Percentiles rank a stretch among this genome's conserved stretches.
phyloP scores from a whole-genome alignment of 37 sponge, comb jelly and placozoan species.

The Ianthella basta region DNA sequence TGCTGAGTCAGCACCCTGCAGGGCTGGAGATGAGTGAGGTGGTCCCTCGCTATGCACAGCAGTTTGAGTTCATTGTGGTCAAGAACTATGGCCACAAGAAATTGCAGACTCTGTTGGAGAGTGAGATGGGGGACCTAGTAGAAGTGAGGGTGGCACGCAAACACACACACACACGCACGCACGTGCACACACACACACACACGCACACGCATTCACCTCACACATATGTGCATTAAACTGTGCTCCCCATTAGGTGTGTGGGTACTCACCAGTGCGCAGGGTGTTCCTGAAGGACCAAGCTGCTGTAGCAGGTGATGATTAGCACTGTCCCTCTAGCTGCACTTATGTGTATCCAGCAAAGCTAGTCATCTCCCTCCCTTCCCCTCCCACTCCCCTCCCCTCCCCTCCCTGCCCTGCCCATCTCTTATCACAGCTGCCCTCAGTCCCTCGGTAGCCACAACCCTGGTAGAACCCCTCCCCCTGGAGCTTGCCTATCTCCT shows the following conservation, averaged over 20 bases:
- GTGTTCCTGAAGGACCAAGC: neutral
- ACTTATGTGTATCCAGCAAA: no score
- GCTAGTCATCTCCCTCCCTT: no score
- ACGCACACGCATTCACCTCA: neutral
- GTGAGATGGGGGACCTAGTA: conserved; percentile 59
- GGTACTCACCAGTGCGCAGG: neutral
- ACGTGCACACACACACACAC: neutral
- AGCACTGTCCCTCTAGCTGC: no score
- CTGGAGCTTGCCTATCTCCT: conserved; percentile 15
- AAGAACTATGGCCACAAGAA: conserved; percentile 44
- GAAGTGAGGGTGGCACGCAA: conserved; percentile 22
- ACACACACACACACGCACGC: neutral
- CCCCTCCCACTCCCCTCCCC: no score
- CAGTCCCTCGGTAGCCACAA: no score
- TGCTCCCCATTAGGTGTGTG: neutral
- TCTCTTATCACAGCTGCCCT: no score
- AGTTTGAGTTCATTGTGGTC: conserved; percentile 39
- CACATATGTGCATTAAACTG: no score
- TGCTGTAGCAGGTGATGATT: neutral
- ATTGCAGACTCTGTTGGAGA: conserved; percentile 52
- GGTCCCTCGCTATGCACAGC: conserved; percentile 52
- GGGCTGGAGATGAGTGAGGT: conserved; percentile 55
- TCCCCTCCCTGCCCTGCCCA: no score
- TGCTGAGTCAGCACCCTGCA: conserved; percentile 47
- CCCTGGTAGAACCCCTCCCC: neutral